These are phyloP conservation scores for Idris sp. DNA, from an alignment of 1,140 invertebrate species.

Conservation along the genomic window DNA sequence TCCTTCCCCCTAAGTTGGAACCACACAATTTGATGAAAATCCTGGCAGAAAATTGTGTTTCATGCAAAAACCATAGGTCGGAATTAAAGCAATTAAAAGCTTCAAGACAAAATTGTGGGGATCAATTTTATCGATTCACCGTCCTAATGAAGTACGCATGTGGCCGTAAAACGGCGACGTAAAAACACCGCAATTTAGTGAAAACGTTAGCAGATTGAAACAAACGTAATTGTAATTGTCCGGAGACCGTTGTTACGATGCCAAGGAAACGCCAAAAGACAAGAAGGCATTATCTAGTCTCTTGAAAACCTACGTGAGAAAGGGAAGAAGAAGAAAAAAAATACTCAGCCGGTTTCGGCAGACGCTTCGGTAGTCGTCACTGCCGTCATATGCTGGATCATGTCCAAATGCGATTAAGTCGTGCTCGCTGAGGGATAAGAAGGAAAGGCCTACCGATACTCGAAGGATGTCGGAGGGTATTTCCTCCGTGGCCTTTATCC, in stretches of 20 bases:
- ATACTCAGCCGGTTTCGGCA: slow-evolving; percentile 39
- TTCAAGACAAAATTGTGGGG: slow-evolving; percentile 29
- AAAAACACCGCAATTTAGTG: slow-evolving; percentile 41
- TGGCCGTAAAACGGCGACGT: slow-evolving; percentile 32
- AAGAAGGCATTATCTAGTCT: slow-evolving; percentile 49
- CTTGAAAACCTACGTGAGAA: slow-evolving; percentile 41
- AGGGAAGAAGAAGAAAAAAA: slow-evolving; percentile 41
- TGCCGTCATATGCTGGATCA: slow-evolving; percentile 70
- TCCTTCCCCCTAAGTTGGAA: no score
- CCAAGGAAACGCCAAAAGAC: slow-evolving; percentile 48
- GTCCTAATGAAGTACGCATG: slow-evolving; percentile 40
- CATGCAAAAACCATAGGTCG: slow-evolving; percentile 30
- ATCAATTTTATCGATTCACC: slow-evolving; percentile 43
- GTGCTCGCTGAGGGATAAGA: slow-evolving; percentile 64
- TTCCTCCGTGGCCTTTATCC: slow-evolving; percentile 62
- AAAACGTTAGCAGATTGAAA: slow-evolving; percentile 51
- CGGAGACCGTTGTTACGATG: slow-evolving; percentile 36
- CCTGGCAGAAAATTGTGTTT: slow-evolving; percentile 28
- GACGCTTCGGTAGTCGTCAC: slow-evolving; percentile 59
- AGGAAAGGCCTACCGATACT: slow-evolving; percentile 53
- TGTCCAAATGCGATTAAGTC: slow-evolving; percentile 76
- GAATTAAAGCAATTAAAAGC: slow-evolving; percentile 42
- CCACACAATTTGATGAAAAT: no score
- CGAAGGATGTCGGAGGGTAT: slow-evolving; percentile 61
- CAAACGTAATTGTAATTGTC: slow-evolving; percentile 58